A percentile compares a stretch with the other conserved stretches of the same genome.
These are phyloP conservation scores for Tribolium castaneum DNA, from an alignment of 1,140 invertebrate genomes.

Conservation along the genomic window DNA sequence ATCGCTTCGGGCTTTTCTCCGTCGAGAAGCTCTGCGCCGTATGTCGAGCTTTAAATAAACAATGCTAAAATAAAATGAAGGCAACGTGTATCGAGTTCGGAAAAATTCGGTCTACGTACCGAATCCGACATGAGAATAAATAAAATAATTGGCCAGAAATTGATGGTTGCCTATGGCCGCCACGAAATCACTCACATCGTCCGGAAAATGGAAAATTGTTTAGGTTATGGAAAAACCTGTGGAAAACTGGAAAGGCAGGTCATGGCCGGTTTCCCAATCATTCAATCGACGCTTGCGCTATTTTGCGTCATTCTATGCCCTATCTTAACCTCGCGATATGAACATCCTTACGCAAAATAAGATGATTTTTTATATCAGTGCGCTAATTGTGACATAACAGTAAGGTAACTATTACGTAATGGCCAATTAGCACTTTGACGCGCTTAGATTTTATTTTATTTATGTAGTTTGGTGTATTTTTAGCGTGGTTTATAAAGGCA, in stretches of 20 bases:
- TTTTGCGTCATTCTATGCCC: neutral
- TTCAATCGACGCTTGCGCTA: slow-evolving; percentile 40
- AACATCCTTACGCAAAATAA: neutral
- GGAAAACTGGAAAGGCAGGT: slow-evolving; percentile 30
- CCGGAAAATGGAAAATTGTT: slow-evolving; percentile 9
- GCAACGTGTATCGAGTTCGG: slow-evolving; percentile 5
- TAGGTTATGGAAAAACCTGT: slow-evolving; percentile 37
- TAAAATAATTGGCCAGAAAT: neutral
- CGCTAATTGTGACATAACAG: neutral
- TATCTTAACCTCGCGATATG: slow-evolving; percentile 4
- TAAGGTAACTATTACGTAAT: neutral
- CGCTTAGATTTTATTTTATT: neutral
- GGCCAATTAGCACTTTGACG: neutral
- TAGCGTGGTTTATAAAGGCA: neutral
- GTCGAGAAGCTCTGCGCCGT: slow-evolving; percentile 25
- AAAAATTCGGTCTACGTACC: slow-evolving; percentile 28
- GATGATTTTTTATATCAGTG: neutral
- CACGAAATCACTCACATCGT: neutral
- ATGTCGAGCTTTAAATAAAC: slow-evolving; percentile 23
- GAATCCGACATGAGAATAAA: neutral
- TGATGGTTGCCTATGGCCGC: slow-evolving; percentile 9
- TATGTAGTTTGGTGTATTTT: neutral
- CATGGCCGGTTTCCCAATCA: slow-evolving; percentile 35
- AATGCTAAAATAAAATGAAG: slow-evolving; percentile 28
- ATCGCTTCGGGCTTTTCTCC: neutral